Percentiles rank a stretch among this genome's conserved stretches.
These are phyloP conservation scores for Phalera bucephala DNA, from an alignment of 2,888 invertebrate species.

Conservation along the genomic window DNA sequence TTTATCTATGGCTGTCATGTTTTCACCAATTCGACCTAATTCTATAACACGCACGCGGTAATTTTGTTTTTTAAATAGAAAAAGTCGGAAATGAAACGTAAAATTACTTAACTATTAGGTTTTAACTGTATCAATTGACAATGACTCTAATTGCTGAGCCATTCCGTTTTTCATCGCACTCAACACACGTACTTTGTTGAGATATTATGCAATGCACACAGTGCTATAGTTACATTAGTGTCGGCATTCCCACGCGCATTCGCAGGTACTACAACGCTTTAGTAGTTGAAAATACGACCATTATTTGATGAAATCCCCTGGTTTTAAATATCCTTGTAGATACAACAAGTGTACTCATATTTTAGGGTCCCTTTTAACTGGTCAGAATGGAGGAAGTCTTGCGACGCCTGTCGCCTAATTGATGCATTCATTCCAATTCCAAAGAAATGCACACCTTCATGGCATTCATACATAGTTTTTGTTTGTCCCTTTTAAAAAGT, in stretches of 20 bases:
- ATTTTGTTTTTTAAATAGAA: too few species aligned
- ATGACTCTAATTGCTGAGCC: too few species aligned
- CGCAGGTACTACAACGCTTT: too few species aligned
- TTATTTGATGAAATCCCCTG: conserved; percentile 26
- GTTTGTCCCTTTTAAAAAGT: too few species aligned
- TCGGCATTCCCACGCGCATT: conserved; percentile 36
- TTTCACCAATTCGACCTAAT: too few species aligned
- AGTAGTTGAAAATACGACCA: conserved; percentile 33
- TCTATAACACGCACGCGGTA: too few species aligned
- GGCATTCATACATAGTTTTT: too few species aligned
- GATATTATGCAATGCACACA: conserved; percentile 29
- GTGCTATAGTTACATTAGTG: conserved; percentile 28
- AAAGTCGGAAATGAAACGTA: too few species aligned
- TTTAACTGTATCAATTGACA: too few species aligned
- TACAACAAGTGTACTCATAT: conserved; percentile 22
- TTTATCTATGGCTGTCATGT: too few species aligned
- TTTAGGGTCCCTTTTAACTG: conserved; percentile 30
- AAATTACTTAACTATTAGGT: too few species aligned
- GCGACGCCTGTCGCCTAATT: conserved; percentile 34
- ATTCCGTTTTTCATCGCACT: conserved; percentile 5
- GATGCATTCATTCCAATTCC: conserved; percentile 33
- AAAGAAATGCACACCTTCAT: conserved; percentile 29
- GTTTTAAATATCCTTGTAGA: conserved; percentile 21
- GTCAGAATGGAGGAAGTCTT: too few species aligned
- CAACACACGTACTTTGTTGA: conserved; percentile 15